Evolutionary conservation across 2,113 vertebrate genomes (phyloP).

Genomic region (Naja naja): DNA sequence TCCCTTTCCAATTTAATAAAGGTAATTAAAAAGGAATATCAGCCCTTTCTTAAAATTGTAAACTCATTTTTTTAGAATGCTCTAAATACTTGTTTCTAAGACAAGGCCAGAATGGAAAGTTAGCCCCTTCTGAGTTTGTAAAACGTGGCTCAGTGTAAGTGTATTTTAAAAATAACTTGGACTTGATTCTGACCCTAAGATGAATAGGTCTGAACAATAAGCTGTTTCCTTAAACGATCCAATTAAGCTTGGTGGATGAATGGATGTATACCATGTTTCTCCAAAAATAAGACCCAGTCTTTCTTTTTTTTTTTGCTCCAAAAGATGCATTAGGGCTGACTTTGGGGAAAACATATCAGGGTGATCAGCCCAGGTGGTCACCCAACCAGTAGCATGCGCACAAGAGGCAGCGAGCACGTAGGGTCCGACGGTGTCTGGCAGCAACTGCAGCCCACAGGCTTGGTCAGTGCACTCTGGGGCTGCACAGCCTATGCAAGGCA

Average conservation of each 20-base stretch:
- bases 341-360: too few relatives aligned
- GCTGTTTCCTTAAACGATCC: background rate
- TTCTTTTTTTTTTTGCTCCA: too few relatives aligned
- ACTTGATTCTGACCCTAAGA: background rate
- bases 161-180: background rate
- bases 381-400: too few relatives aligned
- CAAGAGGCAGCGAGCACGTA: too few relatives aligned
- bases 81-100: background rate
- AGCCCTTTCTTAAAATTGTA: background rate
- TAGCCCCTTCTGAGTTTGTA: background rate
- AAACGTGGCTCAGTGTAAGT: background rate
- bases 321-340: too few relatives aligned
- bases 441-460: too few relatives aligned
- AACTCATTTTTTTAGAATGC: background rate
- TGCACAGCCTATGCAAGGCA: too few relatives aligned
- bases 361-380: too few relatives aligned
- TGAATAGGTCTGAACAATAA: background rate
- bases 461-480: too few relatives aligned
- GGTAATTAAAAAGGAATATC: background rate
- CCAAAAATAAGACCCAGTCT: too few relatives aligned
- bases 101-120: background rate
- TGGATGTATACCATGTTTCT: background rate
- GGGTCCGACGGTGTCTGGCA: too few relatives aligned
- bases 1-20: background rate
- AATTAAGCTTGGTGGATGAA: background rate